These are phyloP conservation scores for Zosterops borbonicus DNA, from an alignment of 2,113 vertebrate species.

Conservation along the genomic window DNA sequence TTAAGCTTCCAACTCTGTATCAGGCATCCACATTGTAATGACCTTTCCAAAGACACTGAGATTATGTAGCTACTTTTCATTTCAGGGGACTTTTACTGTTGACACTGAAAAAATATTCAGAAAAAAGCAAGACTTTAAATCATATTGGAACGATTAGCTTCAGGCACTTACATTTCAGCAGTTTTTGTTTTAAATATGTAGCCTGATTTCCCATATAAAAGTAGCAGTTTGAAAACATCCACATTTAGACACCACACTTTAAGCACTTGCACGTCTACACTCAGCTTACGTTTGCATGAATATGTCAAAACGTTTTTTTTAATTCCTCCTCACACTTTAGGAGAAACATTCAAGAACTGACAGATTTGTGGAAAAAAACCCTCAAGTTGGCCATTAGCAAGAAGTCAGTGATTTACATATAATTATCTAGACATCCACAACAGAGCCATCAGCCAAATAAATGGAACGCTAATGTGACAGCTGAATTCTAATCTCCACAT, in stretches of 20 bases:
- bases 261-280: background rate
- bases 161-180: background rate
- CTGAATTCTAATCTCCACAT: constrained; percentile 6
- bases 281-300: background rate
- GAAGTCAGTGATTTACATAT: constrained; percentile 14
- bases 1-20: background rate
- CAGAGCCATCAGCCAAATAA: background rate
- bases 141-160: rapidly evolving
- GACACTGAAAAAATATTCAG: background rate
- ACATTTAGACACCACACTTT: background rate
- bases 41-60: background rate
- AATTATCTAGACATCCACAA: background rate
- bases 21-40: background rate
- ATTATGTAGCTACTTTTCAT: background rate
- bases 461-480: background rate
- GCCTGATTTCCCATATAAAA: background rate
- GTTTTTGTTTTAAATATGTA: background rate
- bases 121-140: background rate
- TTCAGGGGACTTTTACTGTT: background rate
- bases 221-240: background rate
- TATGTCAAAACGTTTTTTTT: constrained; percentile 12
- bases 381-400: constrained; percentile 6
- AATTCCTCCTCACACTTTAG: background rate
- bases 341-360: background rate
- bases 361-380: background rate